phyloP scores from a whole-genome alignment of 2,113 vertebrate species.

The Callocephalon fimbriatum region DNA sequence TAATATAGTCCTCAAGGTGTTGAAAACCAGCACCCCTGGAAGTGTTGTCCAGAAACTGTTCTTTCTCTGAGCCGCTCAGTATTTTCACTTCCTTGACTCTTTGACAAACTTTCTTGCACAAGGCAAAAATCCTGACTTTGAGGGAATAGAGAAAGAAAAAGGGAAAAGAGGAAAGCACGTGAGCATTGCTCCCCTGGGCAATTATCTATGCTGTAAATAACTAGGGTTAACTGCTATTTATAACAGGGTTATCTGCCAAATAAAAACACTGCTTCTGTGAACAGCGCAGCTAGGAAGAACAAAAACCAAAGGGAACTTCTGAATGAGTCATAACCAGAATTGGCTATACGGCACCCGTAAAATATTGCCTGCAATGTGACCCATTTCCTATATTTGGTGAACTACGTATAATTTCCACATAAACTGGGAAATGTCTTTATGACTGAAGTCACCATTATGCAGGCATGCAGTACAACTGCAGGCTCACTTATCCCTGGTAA shows the following conservation, averaged over 20 bases:
- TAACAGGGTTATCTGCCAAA: background rate
- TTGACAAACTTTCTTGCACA: background rate
- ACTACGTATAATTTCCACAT: background rate
- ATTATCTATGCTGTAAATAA: background rate
- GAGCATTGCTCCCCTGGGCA: background rate
- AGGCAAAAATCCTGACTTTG: background rate
- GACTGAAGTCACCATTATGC: background rate
- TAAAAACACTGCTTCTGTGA: background rate
- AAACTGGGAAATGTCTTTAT: background rate
- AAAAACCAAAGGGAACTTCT: background rate
- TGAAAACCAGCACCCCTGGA: background rate
- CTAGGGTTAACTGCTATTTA: background rate
- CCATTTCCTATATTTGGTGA: background rate
- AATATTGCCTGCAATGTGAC: background rate
- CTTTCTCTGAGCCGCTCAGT: background rate
- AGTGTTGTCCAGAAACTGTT: background rate
- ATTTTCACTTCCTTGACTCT: background rate
- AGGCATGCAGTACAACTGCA: background rate
- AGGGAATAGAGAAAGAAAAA: background rate
- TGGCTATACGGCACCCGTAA: background rate
- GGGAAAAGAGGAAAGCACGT: background rate
- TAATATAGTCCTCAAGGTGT: background rate
- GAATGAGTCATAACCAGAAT: background rate
- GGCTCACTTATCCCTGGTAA: background rate
- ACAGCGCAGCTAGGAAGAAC: background rate